Evolutionary conservation across 2,797 vertebrate species (phyloP).

Genomic region (Rhyacichthys aspro): DNA sequence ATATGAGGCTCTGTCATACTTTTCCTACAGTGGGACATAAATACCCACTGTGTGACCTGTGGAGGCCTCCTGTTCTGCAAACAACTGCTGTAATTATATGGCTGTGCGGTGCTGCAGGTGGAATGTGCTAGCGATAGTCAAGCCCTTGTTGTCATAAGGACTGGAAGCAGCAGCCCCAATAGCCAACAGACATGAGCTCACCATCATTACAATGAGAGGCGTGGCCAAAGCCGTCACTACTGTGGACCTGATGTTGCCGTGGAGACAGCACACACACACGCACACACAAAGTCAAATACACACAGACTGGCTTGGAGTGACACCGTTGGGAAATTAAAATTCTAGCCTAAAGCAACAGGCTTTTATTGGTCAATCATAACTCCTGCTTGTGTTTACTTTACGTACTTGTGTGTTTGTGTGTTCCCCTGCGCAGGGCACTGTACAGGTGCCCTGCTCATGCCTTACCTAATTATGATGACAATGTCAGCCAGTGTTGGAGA

Average conservation of each 20-base stretch:
- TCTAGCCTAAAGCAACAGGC: slow-evolving; percentile 60
- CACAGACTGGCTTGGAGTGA: slow-evolving; percentile 55
- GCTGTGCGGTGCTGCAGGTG: slow-evolving; percentile 56
- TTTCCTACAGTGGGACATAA: slow-evolving; percentile 46
- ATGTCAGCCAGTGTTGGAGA: slow-evolving; percentile 62
- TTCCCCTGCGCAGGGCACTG: slow-evolving; percentile 15
- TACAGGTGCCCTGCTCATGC: slow-evolving; percentile 58
- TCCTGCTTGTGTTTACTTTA: slow-evolving; percentile 52
- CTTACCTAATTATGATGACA: slow-evolving; percentile 72
- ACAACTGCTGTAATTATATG: slow-evolving; percentile 65
- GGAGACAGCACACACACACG: slow-evolving; percentile 66
- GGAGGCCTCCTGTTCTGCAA: slow-evolving; percentile 63
- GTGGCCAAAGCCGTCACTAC: slow-evolving; percentile 54
- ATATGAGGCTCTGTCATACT: slow-evolving; percentile 46
- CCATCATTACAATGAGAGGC: slow-evolving; percentile 69
- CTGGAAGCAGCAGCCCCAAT: slow-evolving; percentile 56
- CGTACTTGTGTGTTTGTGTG: slow-evolving; percentile 35
- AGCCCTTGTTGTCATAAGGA: slow-evolving; percentile 67
- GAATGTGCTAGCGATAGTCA: slow-evolving; percentile 65
- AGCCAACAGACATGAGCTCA: slow-evolving; percentile 75
- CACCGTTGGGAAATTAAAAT: slow-evolving; percentile 73
- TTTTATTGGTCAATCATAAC: slow-evolving; percentile 60
- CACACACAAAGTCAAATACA: slow-evolving; percentile 17
- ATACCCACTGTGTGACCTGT: slow-evolving; percentile 45
- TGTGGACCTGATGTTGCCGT: slow-evolving; percentile 64